Evolutionary conservation across 2,113 vertebrate genomes (phyloP).

Genomic region (Epinephelus cyanopodus): DNA sequence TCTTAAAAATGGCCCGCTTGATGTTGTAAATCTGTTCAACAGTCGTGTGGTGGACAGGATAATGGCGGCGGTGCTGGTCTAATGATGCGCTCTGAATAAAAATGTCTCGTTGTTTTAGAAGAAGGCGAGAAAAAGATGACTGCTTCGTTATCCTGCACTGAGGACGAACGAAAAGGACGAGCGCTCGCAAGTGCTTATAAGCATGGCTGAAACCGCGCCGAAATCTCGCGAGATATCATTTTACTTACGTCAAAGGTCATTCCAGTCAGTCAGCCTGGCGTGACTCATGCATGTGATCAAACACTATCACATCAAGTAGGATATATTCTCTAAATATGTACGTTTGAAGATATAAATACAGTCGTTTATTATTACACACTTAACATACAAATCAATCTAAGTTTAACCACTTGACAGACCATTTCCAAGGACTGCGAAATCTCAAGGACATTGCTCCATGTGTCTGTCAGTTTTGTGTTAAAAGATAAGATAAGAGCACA

Average conservation of each 20-base stretch:
- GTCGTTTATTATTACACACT: not conserved
- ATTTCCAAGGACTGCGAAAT: not conserved
- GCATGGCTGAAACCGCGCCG: fast-evolving
- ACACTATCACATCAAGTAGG: not conserved
- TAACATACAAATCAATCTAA: not conserved
- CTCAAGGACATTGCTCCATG: not conserved
- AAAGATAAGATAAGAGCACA: too few species aligned
- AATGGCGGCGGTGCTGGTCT: fast-evolving
- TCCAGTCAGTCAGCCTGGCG: too few species aligned
- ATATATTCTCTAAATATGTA: not conserved
- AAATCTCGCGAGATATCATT: constrained; percentile 76
- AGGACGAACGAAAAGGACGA: constrained; percentile 85
- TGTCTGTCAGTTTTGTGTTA: not conserved
- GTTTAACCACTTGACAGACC: not conserved
- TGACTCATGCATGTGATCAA: constrained; percentile 3
- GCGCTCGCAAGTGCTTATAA: constrained; percentile 58
- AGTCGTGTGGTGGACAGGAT: not conserved
- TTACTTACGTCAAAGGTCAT: not conserved
- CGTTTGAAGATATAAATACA: not conserved
- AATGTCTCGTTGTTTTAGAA: not conserved
- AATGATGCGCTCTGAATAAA: too few species aligned
- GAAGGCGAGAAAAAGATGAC: fast-evolving
- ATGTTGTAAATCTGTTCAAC: not conserved
- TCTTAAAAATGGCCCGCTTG: not conserved
- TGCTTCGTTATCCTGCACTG: constrained; percentile 85